These are phyloP conservation scores for Polylopha cassiicola DNA, from an alignment of 2,888 invertebrate genomes.

Conservation along the genomic window DNA sequence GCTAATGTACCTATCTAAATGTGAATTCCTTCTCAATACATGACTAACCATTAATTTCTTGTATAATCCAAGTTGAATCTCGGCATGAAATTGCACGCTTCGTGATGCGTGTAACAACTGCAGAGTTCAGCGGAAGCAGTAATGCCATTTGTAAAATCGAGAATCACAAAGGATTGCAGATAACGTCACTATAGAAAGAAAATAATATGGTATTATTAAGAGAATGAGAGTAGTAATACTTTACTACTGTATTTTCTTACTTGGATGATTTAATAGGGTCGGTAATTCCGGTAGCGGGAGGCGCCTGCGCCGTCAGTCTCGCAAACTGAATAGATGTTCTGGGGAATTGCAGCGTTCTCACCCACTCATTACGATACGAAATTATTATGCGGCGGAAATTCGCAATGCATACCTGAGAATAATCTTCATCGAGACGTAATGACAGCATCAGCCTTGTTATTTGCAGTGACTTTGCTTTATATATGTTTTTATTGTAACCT, in stretches of 20 bases:
- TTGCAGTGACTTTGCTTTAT: conserved; percentile 38
- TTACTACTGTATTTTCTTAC: background rate
- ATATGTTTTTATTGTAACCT: conserved; percentile 24
- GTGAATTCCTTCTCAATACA: too few species aligned
- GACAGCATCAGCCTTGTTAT: conserved; percentile 39
- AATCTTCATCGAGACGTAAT: conserved; percentile 39
- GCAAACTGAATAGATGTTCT: conserved; percentile 34
- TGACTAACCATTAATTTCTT: too few species aligned
- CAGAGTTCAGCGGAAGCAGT: too few species aligned
- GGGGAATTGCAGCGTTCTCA: conserved; percentile 35
- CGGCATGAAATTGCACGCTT: too few species aligned
- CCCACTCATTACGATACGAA: conserved; percentile 46
- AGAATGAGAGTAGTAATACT: background rate
- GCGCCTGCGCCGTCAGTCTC: conserved; percentile 29
- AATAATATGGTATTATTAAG: too few species aligned
- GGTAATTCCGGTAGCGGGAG: conserved; percentile 36
- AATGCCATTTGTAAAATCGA: too few species aligned
- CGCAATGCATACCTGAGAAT: conserved; percentile 29
- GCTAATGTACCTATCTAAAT: too few species aligned
- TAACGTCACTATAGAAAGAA: too few species aligned
- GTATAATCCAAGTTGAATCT: too few species aligned
- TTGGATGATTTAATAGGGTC: too few species aligned
- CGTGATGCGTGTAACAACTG: too few species aligned
- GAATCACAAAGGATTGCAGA: too few species aligned
- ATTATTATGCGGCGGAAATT: conserved; percentile 40